These are phyloP conservation scores for Aphidoletes aphidimyza DNA, from an alignment of 2,888 invertebrate species.

Conservation along the genomic window DNA sequence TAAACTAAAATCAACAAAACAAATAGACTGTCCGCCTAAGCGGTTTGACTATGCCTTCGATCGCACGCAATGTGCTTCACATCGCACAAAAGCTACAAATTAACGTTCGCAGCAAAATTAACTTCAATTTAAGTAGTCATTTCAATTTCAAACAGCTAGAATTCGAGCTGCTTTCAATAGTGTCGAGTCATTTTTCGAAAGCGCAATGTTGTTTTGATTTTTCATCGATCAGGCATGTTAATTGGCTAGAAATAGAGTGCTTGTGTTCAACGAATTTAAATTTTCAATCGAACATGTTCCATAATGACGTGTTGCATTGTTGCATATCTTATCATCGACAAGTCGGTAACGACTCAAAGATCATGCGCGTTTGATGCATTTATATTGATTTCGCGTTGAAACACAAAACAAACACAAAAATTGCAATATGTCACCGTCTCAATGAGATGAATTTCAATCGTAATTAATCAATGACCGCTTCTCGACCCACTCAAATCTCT, in stretches of 20 bases:
- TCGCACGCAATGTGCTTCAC: no score
- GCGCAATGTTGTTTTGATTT: neutral
- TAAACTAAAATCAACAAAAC: neutral
- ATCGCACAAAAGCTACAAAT: no score
- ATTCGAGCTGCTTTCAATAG: neutral
- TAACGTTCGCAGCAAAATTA: neutral
- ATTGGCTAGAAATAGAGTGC: neutral
- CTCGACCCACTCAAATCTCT: no score
- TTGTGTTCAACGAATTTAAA: no score
- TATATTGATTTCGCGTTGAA: no score
- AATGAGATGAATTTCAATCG: no score
- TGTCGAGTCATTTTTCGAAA: neutral
- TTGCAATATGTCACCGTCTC: no score
- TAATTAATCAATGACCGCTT: no score
- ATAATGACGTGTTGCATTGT: neutral
- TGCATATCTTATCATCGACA: neutral
- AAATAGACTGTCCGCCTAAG: no score
- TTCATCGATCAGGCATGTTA: neutral
- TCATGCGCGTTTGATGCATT: neutral
- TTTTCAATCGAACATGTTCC: neutral
- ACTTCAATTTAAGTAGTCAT: neutral
- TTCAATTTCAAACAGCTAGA: neutral
- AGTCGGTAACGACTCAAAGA: neutral
- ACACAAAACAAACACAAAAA: no score
- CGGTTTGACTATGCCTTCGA: no score